Evolutionary conservation across 1,140 invertebrate species (phyloP).

Genomic region (Eurosta solidaginis): DNA sequence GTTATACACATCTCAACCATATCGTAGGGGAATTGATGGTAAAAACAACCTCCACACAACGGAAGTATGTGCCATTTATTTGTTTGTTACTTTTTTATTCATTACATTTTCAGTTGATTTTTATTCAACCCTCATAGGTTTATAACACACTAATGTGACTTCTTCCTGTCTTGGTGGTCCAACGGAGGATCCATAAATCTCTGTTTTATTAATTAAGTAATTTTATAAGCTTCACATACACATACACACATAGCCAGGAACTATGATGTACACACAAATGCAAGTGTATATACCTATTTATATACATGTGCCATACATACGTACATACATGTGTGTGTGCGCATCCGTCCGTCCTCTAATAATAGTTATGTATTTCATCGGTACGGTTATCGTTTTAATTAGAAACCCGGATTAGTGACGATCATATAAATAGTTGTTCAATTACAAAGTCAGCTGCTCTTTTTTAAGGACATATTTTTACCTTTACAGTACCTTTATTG

Average conservation of each 20-base stretch:
- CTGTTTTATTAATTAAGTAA: neutral
- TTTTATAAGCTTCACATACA: constrained; percentile 5
- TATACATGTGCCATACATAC: neutral
- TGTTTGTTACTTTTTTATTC: neutral
- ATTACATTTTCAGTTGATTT: neutral
- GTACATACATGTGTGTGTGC: too few species aligned
- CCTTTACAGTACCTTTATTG: neutral
- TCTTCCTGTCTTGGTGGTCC: constrained; percentile 18
- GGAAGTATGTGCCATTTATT: constrained; percentile 1
- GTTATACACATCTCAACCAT: neutral
- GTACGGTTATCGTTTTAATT: neutral
- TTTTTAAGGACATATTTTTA: too few species aligned
- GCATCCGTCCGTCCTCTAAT: too few species aligned
- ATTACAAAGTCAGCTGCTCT: constrained; percentile 17
- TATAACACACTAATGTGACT: neutral
- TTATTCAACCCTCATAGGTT: neutral
- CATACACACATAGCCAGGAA: too few species aligned
- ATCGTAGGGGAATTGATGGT: neutral
- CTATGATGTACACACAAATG: too few species aligned
- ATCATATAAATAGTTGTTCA: neutral
- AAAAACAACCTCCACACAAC: neutral
- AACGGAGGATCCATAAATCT: neutral
- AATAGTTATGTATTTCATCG: too few species aligned
- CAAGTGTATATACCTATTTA: neutral
- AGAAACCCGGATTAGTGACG: constrained; percentile 10